Evolutionary conservation across 2,888 invertebrate genomes (phyloP), one percentile per base, ranked within the genome.

Genomic region (Eupithecia centaureata): DNA sequence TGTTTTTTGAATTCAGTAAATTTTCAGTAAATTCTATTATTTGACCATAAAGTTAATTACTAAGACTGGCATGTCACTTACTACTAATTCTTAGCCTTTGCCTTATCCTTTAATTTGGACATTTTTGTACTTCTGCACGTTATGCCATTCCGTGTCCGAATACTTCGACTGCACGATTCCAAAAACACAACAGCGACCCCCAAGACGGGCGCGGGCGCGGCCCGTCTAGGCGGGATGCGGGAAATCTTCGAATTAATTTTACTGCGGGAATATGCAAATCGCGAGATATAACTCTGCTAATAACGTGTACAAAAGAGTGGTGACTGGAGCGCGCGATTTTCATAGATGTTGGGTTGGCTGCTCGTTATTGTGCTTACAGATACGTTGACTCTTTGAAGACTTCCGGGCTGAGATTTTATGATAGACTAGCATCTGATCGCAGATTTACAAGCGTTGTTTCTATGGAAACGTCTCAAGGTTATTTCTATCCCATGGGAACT

Each of bases 161-260:
- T 52, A 61, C 57, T 84, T 81, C 82, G 83, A 85, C 86, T 92
- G 92, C 91, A 91, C 86, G 91, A 88, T 89, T 90, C 88, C 91
- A 84, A 91, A 90, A 87, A 85, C 88, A 86, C 63, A 63, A 60
- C 70, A 65, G 79, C 83, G 82, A 82, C 83, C 84, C 81, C 81
- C 75, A 82, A 83, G 83, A 80, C 77, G 76, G 35, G 52, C 82
- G 47, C 47, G 47, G 47, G 47, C 42, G 7, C 42, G 42, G 42
- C 1, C 42, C 47, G 82, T 85, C 84, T 87, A 83, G 82, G 82
- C 82, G 85, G 89, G 89, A 89, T 90, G 91, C 90, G 91, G 92
- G 92, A 90, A 94, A 94, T 94, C 94, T 94, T 93, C 92, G 93
- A 94, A 94, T 94, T 93, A 94, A 94, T 94, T 94, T 94, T 92